These are phyloP conservation scores for Apomyelois bistriatella DNA, from an alignment of 2,888 invertebrate genomes.

Conservation along the genomic window DNA sequence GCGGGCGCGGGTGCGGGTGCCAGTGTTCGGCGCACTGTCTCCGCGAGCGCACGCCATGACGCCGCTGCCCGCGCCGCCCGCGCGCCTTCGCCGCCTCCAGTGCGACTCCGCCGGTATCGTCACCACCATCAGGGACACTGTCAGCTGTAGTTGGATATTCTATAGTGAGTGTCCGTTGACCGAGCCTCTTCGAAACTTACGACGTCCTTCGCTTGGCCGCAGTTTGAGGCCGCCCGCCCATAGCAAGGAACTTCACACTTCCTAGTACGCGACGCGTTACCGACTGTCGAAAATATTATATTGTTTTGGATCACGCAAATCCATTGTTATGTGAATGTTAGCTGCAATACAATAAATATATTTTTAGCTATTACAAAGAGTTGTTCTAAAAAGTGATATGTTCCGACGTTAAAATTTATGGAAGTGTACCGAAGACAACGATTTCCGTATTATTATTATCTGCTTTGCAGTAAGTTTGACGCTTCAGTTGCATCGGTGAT, in stretches of 20 bases:
- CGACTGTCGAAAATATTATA: neutral
- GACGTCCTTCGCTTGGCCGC: conserved; percentile 36
- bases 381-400: conserved; percentile 10
- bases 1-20: conserved; percentile 47
- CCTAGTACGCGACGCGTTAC: neutral
- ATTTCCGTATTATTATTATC: neutral
- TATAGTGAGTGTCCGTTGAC: conserved; percentile 82
- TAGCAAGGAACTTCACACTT: conserved; percentile 12
- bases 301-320: neutral
- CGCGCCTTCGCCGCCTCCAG: conserved; percentile 55
- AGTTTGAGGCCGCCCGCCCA: conserved; percentile 29
- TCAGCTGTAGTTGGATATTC: conserved; percentile 88
- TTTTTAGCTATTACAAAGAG: conserved; percentile 13
- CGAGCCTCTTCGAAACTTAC: conserved; percentile 24
- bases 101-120: conserved; percentile 80
- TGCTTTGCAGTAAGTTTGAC: conserved; percentile 2
- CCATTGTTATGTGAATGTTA: conserved; percentile 11
- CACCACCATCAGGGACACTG: conserved; percentile 82
- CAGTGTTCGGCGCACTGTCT: conserved; percentile 68
- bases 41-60: conserved; percentile 67
- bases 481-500: neutral
- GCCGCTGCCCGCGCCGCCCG: conserved; percentile 67
- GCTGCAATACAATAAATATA: conserved; percentile 4
- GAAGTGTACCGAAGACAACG: neutral
- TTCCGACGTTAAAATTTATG: conserved; percentile 12